These are phyloP conservation scores for Hyperopisus bebe DNA, from an alignment of 2,113 vertebrate genomes.

Conservation along the genomic window DNA sequence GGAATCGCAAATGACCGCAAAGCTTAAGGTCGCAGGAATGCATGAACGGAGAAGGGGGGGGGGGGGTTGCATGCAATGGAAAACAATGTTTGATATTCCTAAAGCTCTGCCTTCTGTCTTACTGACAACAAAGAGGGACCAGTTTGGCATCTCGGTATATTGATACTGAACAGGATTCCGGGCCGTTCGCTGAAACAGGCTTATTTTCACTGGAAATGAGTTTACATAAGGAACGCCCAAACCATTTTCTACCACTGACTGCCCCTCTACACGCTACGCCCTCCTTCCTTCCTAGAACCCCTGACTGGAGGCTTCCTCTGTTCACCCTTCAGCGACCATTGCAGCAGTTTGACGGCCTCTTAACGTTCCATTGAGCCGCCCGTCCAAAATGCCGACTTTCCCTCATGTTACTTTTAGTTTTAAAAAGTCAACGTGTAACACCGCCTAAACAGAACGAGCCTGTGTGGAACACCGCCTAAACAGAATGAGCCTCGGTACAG, in stretches of 20 bases:
- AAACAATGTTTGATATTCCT: slow-evolving; percentile 12
- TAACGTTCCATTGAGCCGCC: too few species aligned
- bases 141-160: slow-evolving; percentile 17
- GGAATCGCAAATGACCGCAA: neutral
- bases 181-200: slow-evolving; percentile 15
- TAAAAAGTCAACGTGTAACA: neutral
- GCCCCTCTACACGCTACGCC: neutral
- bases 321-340: neutral
- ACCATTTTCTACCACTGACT: neutral
- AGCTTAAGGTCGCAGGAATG: neutral
- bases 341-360: neutral
- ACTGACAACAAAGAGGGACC: slow-evolving; percentile 20
- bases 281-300: neutral
- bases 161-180: slow-evolving; percentile 22
- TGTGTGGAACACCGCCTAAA: neutral
- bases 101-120: slow-evolving; percentile 17
- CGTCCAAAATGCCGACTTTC: neutral
- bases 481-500: neutral
- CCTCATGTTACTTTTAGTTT: neutral
- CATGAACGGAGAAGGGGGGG: neutral
- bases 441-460: neutral
- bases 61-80: slow-evolving; percentile 20
- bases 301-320: neutral
- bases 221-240: slow-evolving; percentile 6
- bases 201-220: slow-evolving; percentile 26